Evolutionary conservation across 2,888 invertebrate species (phyloP).

Genomic region (Callosobruchus maculatus): DNA sequence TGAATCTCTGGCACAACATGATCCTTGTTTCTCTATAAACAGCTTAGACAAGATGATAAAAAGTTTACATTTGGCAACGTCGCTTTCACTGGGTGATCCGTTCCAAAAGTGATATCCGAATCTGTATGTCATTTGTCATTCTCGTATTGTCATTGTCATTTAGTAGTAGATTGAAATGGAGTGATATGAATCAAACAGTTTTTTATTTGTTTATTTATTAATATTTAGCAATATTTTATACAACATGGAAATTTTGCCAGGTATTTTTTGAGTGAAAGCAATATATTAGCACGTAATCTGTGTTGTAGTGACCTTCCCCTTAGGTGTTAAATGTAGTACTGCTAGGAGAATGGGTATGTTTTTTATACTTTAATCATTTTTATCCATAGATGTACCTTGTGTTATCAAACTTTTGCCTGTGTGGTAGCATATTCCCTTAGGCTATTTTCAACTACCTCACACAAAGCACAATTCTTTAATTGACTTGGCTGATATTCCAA

Average conservation of each 20-base stretch:
- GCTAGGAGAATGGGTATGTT: constrained; percentile 5
- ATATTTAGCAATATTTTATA: constrained; percentile 25
- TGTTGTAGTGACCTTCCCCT: constrained; percentile 1
- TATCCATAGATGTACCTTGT: neutral
- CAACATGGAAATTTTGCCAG: constrained; percentile 43
- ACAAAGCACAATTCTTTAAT: no score
- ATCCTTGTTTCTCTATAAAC: no score
- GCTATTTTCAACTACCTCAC: no score
- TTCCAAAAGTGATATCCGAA: no score
- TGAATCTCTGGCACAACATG: no score
- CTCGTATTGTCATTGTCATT: neutral
- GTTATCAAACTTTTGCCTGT: constrained; percentile 1
- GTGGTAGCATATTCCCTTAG: no score
- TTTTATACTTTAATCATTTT: neutral
- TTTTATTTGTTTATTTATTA: constrained; percentile 34
- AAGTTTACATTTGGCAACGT: no score
- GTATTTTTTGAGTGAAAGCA: constrained; percentile 24
- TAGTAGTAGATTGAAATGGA: neutral
- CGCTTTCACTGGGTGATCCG: no score
- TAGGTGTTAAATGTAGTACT: constrained; percentile 1
- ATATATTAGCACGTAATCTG: neutral
- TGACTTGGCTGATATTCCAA: no score
- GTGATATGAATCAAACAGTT: constrained; percentile 20
- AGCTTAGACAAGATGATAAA: no score
- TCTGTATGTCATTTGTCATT: neutral